Evolutionary conservation across 2,888 invertebrate genomes (phyloP).

Genomic region (Drosophila yooni): DNA sequence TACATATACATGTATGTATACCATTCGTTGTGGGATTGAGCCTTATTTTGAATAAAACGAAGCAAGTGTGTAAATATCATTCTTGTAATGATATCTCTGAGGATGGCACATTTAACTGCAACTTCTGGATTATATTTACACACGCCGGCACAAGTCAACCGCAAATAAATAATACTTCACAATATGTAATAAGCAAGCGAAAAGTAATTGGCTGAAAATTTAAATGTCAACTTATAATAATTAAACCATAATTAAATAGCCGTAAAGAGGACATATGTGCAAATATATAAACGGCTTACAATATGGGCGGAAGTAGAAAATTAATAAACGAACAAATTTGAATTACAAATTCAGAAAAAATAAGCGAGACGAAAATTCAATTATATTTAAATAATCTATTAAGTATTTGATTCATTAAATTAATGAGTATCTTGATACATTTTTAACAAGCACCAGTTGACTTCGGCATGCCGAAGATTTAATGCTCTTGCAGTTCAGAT

Average conservation of each 20-base stretch:
- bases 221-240: conserved; percentile 17
- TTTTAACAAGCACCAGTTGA: neutral
- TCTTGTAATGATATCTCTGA: conserved; percentile 24
- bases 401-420: conserved; percentile 52
- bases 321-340: conserved; percentile 13
- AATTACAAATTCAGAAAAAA: conserved; percentile 50
- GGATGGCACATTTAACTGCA: conserved; percentile 16
- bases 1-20: neutral
- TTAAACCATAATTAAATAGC: conserved; percentile 15
- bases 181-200: conserved; percentile 10
- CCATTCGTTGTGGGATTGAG: conserved; percentile 58
- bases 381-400: conserved; percentile 38
- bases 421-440: conserved; percentile 39
- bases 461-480: conserved; percentile 14
- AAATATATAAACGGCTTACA: conserved; percentile 18
- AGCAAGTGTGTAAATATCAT: conserved; percentile 33
- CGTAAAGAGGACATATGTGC: conserved; percentile 44
- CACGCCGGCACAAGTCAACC: conserved; percentile 15
- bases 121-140: conserved; percentile 17
- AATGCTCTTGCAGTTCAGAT: conserved; percentile 17
- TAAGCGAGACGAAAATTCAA: conserved; percentile 38
- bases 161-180: conserved; percentile 28
- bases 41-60: conserved; percentile 49
- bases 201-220: conserved; percentile 9
- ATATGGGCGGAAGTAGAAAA: neutral